Base-by-base conservation (phyloP, 2,797 vertebrate species). In the Melanogrammus aeglefinus region DNA sequence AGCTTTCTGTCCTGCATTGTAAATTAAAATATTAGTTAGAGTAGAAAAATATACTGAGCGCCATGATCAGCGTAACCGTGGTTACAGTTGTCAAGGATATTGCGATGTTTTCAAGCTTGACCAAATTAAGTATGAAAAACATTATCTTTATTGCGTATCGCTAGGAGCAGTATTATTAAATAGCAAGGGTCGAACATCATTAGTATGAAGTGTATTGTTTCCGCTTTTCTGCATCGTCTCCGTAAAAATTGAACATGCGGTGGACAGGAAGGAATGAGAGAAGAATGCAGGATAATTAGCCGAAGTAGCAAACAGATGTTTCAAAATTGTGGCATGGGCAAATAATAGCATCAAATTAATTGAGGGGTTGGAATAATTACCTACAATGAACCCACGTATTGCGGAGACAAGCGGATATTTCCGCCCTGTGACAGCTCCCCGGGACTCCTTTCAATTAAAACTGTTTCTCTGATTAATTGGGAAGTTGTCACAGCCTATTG, bases 301-400 rank as follows among this genome's bases (percentile, higher is more conserved):
- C 80, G 70, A 33, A 29, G 76, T 71, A 76, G 75, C 85, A 83
- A 88, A 87, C 88, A 91, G 91, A 90, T 92, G 90, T 85, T 69
- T 86, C 85, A 79, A 81, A 78, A 84, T 86, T 81, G 79, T 35
- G 72, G 77, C 81, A 77, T 77, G 87, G 90, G 86, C 89, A 91
- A 92, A 93, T 90, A 88, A 83, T 74, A 76, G 82, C 89, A 88
- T 90, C 87, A 92, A 86, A 91, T 87, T 89, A 92, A 92, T 88
- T 90, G 89, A 90, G 87, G 87, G 70, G 75, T 82, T 86, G 82
- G 88, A 87, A 86, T 91, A 85, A 92, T 91, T 93, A 92, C 86
- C 63, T 81, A 36, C 80, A 84, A 91, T 88, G 88, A 92, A 91
- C 87, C 89, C 82, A 79, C 76, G 24, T 90, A 82, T 82, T 80